phyloP scores from a whole-genome alignment of 2,113 vertebrate genomes.

The Bos indicus region DNA sequence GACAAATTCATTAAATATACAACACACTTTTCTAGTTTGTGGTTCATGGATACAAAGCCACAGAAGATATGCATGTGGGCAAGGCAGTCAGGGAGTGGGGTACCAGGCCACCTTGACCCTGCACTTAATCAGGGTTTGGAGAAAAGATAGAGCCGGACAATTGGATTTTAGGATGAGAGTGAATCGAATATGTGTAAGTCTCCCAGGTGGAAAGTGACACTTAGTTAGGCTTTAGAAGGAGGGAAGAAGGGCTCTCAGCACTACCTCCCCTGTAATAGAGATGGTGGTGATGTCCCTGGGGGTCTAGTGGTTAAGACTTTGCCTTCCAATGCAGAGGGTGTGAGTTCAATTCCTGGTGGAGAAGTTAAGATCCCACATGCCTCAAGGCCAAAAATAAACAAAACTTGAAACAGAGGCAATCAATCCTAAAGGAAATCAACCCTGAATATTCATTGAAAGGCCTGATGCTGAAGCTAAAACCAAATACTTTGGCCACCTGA shows the following conservation, averaged over 20 bases:
- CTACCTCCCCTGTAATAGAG: rapidly evolving
- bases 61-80: rapidly evolving
- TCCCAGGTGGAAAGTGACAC: rapidly evolving
- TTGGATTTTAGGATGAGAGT: neutral
- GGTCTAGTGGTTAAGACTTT: neutral
- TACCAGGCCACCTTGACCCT: rapidly evolving
- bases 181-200: rapidly evolving
- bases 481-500: neutral
- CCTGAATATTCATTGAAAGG: neutral
- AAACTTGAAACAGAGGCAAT: neutral
- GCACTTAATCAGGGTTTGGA: rapidly evolving
- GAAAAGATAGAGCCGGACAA: rapidly evolving
- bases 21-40: rapidly evolving
- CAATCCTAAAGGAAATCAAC: neutral
- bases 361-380: neutral
- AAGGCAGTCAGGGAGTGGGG: neutral
- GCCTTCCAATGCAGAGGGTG: neutral
- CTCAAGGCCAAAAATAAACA: neutral
- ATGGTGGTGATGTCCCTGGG: neutral
- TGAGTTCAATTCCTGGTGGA: neutral
- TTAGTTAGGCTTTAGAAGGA: neutral
- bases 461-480: neutral
- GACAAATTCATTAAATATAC: neutral
- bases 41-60: neutral
- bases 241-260: rapidly evolving